Evolutionary conservation across 2,888 invertebrate species (phyloP), one percentile per base, ranked within the genome.

Genomic region (Drosophila acutilabella): DNA sequence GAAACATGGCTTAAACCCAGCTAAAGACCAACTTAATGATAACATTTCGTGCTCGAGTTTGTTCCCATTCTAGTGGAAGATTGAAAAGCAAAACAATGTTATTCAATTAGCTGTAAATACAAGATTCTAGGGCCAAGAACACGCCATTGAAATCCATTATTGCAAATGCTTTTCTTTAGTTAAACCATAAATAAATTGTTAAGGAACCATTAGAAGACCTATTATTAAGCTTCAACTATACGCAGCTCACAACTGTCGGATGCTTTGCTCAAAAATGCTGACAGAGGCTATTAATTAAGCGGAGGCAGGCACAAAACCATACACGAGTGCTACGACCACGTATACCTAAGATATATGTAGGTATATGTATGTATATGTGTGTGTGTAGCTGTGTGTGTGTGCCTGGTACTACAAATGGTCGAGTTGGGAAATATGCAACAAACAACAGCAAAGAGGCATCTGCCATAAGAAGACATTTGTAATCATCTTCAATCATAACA

Each of bases 401-500:
- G 33, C n/a, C 18, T 58, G 14, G 38, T 54, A 59, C 67, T 80
- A 69, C 64, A 82, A 65, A 85, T 64, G 67, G 69, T 23, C 71
- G 64, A 50, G 62, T 59, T 61, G 61, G 68, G 60, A 82, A 73
- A 67, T 75, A 65, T 75, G 78, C 71, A 75, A 41, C 45, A 44
- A 48, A 51, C 42, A 56, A 57, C 50, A 41, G 45, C 56, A 60
- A 69, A 44, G 57, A 51, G 50, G 51, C 71, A 61, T 52, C 56
- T 64, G 89, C 89, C 89, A 88, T 89, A 89, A 85, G 82, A 85
- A 85, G 83, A 76, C 83, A 78, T 81, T 85, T 78, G 88, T 88
- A 83, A 83, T 88, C 86, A 81, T 83, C 86, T 81, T 83, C 88
- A 88, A 83, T 83, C 83, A 89, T 88, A 89, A 89, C 79, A 62